Evolutionary conservation across 2,888 invertebrate species (phyloP), one percentile per base, ranked within the genome.

Genomic region (Timema cristinae): DNA sequence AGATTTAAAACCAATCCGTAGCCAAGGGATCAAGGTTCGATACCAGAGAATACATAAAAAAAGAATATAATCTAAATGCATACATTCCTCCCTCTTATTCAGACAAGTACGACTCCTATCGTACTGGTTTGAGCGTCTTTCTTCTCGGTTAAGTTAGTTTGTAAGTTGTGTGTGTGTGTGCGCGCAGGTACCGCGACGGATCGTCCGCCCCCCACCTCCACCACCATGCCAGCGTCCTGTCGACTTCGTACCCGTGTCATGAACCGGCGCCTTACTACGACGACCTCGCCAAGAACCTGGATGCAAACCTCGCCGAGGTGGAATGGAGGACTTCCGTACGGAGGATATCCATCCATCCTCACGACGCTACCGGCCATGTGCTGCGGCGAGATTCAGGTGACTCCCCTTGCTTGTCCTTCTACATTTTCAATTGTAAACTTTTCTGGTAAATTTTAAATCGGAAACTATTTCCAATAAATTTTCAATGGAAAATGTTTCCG

Each of bases 261-360:
- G 83, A 83, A 74, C 79, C 86, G 75, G 85, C 85, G 72, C 32
- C 32, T 4, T 91, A 92, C 79, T 94, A 95, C 82, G 94, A 95
- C 83, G 93, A 93, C 80, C 85, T 95, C 79, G 90, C 94, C 56
- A 88, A 93, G 81, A 94, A 95, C 82, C 87, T 95, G 83, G 95
- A 96, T 84, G 95, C 94, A 75, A 95, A 95, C 83, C 87, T 96
- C 79, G 96, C 96, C 61, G 94, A 96, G 83, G 94, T 95, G 72
- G 96, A 96, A 96, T 96, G 92, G 95, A 96, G 83, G 93, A 94
- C 82, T 95, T 95, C 84, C 89, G 91, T 77, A 92, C 94, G 47
- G 93, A 95, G 83, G 95, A 96, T 80, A 95, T 96, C 78, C 93
- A 94, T 92, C 93, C 76, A 85, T 94, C 79, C 87, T 95, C 75